Conservation (phyloP, 2,888 invertebrate genomes). For the Ichneumon xanthorius region DNA sequence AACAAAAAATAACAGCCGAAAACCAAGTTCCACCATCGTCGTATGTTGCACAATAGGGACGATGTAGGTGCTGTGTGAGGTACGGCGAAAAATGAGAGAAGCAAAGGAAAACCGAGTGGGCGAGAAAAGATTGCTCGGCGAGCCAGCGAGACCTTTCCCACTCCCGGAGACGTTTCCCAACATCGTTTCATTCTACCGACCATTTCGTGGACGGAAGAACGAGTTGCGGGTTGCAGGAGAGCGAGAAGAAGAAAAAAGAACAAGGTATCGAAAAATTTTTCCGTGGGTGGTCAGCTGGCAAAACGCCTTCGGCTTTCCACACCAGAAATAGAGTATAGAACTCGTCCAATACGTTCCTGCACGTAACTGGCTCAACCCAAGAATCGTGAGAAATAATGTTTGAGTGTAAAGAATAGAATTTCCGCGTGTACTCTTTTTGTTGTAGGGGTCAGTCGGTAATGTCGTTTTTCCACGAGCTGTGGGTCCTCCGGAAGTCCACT, state of each 20-base stretch:
- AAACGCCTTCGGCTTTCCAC: constrained; percentile 7
- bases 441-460: constrained; percentile 1
- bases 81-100: constrained; percentile 22
- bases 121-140: constrained; percentile 49
- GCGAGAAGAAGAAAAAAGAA: neutral
- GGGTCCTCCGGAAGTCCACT: constrained; percentile 50
- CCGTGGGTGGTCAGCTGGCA: constrained; percentile 11
- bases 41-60: neutral
- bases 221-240: neutral
- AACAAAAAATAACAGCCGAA: neutral
- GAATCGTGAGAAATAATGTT: constrained; percentile 34
- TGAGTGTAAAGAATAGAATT: constrained; percentile 55
- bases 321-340: neutral
- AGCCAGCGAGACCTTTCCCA: constrained; percentile 29
- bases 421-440: constrained; percentile 42
- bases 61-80: neutral
- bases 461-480: constrained; percentile 25
- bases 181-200: neutral
- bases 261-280: constrained; percentile 2
- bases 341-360: constrained; percentile 1
- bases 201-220: constrained; percentile 10
- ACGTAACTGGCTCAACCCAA: constrained; percentile 4
- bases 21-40: neutral
- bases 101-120: constrained; percentile 27
- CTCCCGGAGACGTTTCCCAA: neutral